Evolutionary conservation across 2,888 invertebrate genomes (phyloP).

Genomic region (Ormyrus pomaceus): DNA sequence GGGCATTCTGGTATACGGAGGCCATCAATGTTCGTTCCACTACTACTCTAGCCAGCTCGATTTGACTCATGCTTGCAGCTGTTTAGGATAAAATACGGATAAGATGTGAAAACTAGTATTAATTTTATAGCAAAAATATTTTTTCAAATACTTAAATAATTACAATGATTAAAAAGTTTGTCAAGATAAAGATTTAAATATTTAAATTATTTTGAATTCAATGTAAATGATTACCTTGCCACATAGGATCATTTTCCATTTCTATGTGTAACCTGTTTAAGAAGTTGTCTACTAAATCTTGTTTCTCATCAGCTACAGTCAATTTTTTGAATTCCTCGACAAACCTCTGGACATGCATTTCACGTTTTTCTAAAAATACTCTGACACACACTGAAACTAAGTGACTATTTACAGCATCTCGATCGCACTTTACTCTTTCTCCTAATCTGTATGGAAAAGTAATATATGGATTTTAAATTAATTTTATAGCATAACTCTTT

Average conservation of each 20-base stretch:
- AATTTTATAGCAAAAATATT: neutral
- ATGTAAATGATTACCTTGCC: constrained; percentile 79
- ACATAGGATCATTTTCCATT: constrained; percentile 83
- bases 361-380: constrained; percentile 88
- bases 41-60: constrained; percentile 87
- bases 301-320: constrained; percentile 92
- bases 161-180: neutral
- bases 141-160: neutral
- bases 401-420: constrained; percentile 84
- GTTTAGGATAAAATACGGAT: constrained; percentile 43
- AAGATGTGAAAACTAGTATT: neutral
- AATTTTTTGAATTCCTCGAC: constrained; percentile 88
- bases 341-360: constrained; percentile 84
- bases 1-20: constrained; percentile 91
- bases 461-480: constrained; percentile 4
- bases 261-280: constrained; percentile 83
- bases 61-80: constrained; percentile 84
- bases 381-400: constrained; percentile 86
- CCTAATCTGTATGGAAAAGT: constrained; percentile 74
- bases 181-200: neutral
- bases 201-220: neutral
- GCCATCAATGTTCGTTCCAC: constrained; percentile 95
- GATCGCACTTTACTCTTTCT: constrained; percentile 82
- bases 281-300: constrained; percentile 90
- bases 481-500: neutral